Evolutionary conservation across 1,140 invertebrate genomes (phyloP).

Genomic region (Leucophenga varia): DNA sequence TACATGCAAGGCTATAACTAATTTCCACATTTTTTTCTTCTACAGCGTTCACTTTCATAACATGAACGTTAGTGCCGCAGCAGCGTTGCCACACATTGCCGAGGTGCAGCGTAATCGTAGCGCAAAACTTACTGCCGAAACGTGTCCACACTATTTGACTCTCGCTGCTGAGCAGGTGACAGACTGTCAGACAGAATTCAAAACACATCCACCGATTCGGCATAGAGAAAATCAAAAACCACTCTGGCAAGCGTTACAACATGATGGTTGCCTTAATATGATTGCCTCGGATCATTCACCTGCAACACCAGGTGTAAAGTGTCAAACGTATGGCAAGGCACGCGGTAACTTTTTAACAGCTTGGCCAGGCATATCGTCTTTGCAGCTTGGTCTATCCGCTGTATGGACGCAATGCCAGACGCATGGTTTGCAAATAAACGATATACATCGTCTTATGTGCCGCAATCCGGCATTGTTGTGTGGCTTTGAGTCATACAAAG

Average conservation of each 20-base stretch:
- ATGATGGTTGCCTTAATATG: constrained; percentile 63
- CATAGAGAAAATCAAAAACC: constrained; percentile 63
- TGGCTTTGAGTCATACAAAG: constrained; percentile 64
- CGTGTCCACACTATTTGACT: constrained; percentile 73
- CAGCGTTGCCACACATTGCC: constrained; percentile 58
- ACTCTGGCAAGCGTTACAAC: constrained; percentile 66
- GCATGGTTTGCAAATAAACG: constrained; percentile 59
- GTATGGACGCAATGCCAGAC: constrained; percentile 65
- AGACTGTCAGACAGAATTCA: constrained; percentile 65
- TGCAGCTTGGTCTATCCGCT: constrained; percentile 70
- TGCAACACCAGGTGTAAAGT: constrained; percentile 67
- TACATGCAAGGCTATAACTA: too few relatives aligned
- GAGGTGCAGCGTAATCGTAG: constrained; percentile 55
- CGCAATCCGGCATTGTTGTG: constrained; percentile 64
- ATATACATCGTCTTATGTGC: constrained; percentile 64
- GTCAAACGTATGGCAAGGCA: constrained; percentile 51
- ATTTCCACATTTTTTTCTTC: too few relatives aligned
- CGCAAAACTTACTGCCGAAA: constrained; percentile 66
- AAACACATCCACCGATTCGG: constrained; percentile 73
- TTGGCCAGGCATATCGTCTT: constrained; percentile 73
- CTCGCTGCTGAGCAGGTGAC: constrained; percentile 66
- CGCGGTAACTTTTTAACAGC: constrained; percentile 67
- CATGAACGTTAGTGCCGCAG: constrained; percentile 69
- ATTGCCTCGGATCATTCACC: constrained; percentile 75
- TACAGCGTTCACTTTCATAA: constrained; percentile 68